Base-by-base conservation (phyloP, 2,888 invertebrate genomes). In the Caenorhabditis imperialis region DNA sequence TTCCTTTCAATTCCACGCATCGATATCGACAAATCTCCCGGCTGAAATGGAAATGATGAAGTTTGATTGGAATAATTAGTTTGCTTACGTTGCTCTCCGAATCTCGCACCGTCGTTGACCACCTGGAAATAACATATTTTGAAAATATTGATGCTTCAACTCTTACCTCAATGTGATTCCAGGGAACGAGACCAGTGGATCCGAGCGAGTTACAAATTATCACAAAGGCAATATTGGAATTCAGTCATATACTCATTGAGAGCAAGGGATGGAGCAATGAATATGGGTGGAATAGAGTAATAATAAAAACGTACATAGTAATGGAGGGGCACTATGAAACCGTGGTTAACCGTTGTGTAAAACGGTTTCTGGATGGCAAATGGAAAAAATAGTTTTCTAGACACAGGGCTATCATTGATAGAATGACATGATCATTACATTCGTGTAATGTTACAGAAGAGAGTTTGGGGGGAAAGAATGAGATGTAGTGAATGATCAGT, bases 21-120 rank as follows among this genome's bases (percentile, higher is more conserved):
- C 54, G 98, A 97, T 85, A 99, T 96, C 14, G 97, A 97, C 90
- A 93, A 96, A 90, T 99, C 98, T 81, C 98, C 98, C 91, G 95
- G 93, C 97, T 98, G 91, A 25, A 90, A 78, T 14, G 30, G 51
- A 16, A 30, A 27, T 27, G 18, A 30, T n/a, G n/a, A n/a, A n/a
- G n/a, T n/a, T n/a, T n/a, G n/a, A n/a, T n/a, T n/a, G n/a, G n/a
- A n/a, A n/a, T n/a, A n/a, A n/a, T n/a, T n/a, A n/a, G n/a, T n/a
- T n/a, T n/a, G n/a, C n/a, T n/a, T n/a, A n/a, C n/a, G n/a, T n/a
- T n/a, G n/a, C n/a, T n/a, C n/a, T n/a, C n/a, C 35, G 30, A 10
- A 50, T 30, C 7, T 16, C n/a, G n/a, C n/a, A n/a, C n/a, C n/a
- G n/a, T n/a, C n/a, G n/a, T n/a, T n/a, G 57, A 69, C 27, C 16